phyloP scores from a whole-genome alignment of 2,797 vertebrate genomes.

The Fistularia commersonii region DNA sequence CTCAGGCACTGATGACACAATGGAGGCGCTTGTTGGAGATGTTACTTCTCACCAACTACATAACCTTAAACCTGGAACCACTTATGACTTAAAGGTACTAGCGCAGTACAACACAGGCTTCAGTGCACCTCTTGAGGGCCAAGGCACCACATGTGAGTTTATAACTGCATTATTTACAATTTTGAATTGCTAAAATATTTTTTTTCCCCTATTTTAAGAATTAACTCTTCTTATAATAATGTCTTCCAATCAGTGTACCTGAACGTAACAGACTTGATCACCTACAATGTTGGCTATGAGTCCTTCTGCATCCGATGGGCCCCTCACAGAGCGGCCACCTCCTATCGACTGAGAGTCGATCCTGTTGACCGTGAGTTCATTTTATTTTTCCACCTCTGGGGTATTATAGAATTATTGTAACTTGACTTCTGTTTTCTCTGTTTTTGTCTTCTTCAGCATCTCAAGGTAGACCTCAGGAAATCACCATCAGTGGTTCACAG shows the following conservation, averaged over 20 bases:
- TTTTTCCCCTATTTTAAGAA: too few relatives aligned
- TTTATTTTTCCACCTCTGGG: neutral
- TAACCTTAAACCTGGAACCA: conserved; percentile 91
- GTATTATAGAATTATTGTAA: neutral
- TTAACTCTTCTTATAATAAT: neutral
- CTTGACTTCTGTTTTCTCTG: neutral
- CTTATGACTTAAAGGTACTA: conserved; percentile 89
- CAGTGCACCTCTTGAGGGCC: conserved; percentile 84
- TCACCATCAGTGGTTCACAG: conserved; percentile 88
- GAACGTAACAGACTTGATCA: conserved; percentile 89
- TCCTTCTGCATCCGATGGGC: conserved; percentile 90
- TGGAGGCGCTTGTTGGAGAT: conserved; percentile 90
- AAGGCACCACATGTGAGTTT: conserved; percentile 92
- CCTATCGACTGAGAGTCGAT: conserved; percentile 92
- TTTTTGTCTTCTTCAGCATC: conserved; percentile 47
- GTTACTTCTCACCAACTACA: conserved; percentile 87
- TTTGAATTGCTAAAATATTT: neutral
- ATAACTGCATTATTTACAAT: neutral
- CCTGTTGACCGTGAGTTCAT: conserved; percentile 82
- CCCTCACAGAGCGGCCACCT: conserved; percentile 90
- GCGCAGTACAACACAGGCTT: conserved; percentile 90
- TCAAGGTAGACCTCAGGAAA: conserved; percentile 84
- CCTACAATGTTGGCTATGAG: conserved; percentile 88
- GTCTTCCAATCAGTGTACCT: conserved; percentile 83
- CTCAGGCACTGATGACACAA: conserved; percentile 80